Evolutionary conservation across 2,888 invertebrate species (phyloP), one percentile per base, ranked within the genome.

Genomic region (Aporophyla nigra): DNA sequence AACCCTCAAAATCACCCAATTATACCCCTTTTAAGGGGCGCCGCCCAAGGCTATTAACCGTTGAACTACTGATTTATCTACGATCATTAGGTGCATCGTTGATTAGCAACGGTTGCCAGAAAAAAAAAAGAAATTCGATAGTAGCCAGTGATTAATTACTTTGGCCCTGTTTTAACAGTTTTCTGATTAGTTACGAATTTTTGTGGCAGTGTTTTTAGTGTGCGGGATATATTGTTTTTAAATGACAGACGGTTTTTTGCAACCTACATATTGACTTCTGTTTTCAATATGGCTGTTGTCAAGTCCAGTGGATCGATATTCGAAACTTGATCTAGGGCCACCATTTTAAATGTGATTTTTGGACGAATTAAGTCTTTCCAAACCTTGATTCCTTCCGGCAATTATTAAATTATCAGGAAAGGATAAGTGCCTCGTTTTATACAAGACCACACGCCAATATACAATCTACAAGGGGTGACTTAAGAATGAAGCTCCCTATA

Each of bases 1-100:
- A 94, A 82, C 94, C 96, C 95, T 93, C 92, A 93, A 92, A 93
- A 94, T 92, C 91, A 93, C 91, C 95, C 94, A 96, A 95, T 95
- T 95, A 95, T 93, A 94, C 93, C 94, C 95, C 92, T 93, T 94
- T 94, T 92, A 94, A 92, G 91, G 91, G 91, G 91, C 85, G 91
- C 94, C 94, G 93, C 94, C 94, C 93, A 91, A 91, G 82, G 92
- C 93, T 92, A 94, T 95, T 95, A 95, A 92, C 91, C 90, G 87
- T 89, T 94, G 89, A 91, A 92, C 93, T 90, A 92, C 92, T 94
- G 95, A 96, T 96, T 96, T 95, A 96, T 96, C 93, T 93, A 89
- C 83, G 91, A 92, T 95, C 95, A 94, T 96, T 95, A 94, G 86
- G 87, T 83, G 87, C 91, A 89, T 92, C 91, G 93, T 90, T 93